Evolutionary conservation across 2,888 invertebrate genomes (phyloP).

Genomic region (Tetropium fuscum): DNA sequence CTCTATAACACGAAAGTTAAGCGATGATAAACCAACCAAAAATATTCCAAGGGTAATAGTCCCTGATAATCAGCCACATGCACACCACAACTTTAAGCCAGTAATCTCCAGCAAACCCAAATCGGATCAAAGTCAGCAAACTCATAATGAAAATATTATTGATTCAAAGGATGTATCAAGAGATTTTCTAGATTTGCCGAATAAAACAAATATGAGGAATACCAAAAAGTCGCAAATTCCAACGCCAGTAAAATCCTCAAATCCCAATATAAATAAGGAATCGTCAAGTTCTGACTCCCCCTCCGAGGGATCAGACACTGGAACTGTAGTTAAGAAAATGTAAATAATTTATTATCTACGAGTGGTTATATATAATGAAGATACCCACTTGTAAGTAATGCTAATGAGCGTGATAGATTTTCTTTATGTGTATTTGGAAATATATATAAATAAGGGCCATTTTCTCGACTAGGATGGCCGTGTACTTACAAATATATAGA

Average conservation of each 20-base stretch:
- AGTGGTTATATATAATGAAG: background rate
- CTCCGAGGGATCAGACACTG: slow-evolving; percentile 64
- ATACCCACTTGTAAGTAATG: no score
- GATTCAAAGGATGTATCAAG: slow-evolving; percentile 43
- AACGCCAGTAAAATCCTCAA: slow-evolving; percentile 54
- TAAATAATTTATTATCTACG: slow-evolving; percentile 33
- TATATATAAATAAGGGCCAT: no score
- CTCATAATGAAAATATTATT: slow-evolving; percentile 51
- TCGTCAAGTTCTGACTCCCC: slow-evolving; percentile 71
- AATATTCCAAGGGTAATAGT: slow-evolving; percentile 69
- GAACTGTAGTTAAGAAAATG: slow-evolving; percentile 63
- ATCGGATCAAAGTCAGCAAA: slow-evolving; percentile 3
- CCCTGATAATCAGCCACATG: slow-evolving; percentile 54
- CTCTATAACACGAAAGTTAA: slow-evolving; percentile 63
- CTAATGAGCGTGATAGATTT: no score
- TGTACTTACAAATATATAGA: no score
- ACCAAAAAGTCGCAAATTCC: slow-evolving; percentile 62
- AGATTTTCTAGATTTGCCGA: background rate
- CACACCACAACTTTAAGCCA: slow-evolving; percentile 30
- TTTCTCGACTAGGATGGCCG: no score
- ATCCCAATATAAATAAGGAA: slow-evolving; percentile 52
- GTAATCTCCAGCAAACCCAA: background rate
- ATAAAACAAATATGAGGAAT: background rate
- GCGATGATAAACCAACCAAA: slow-evolving; percentile 47
- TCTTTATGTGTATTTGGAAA: no score